Percentiles rank a stretch among this genome's conserved stretches.
Evolutionary conservation across 2,888 invertebrate genomes (phyloP).

Genomic region (Hoplodrina blanda): DNA sequence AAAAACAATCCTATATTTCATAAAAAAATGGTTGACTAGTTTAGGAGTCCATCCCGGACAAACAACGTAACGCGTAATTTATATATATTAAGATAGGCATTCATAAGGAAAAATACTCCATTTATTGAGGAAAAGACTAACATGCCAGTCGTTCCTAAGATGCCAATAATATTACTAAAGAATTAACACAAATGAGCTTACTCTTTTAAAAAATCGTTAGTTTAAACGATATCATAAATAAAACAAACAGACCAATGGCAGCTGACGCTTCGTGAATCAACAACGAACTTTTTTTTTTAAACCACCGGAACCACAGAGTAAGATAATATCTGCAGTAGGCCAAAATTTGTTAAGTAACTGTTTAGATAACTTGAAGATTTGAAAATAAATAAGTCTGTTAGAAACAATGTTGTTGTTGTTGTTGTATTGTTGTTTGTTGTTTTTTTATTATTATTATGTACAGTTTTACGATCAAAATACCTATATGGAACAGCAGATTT

Average conservation of each 20-base stretch:
- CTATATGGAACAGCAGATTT: no score
- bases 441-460: no score
- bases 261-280: constrained; percentile 49
- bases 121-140: constrained; percentile 16
- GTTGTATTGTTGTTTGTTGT: no score
- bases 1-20: no score
- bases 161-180: constrained; percentile 16
- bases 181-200: not conserved
- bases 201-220: constrained; percentile 50
- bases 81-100: constrained; percentile 10
- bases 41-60: no score
- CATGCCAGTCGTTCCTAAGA: not conserved
- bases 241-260: constrained; percentile 49
- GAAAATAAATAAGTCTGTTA: not conserved
- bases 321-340: constrained; percentile 27
- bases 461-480: no score
- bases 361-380: constrained; percentile 1
- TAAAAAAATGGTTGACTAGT: no score
- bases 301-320: constrained; percentile 41
- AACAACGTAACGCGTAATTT: no score
- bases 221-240: constrained; percentile 40
- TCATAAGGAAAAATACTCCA: constrained; percentile 17
- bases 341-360: not conserved
- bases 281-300: constrained; percentile 50
- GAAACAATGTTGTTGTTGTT: not conserved